A percentile compares a stretch with the other conserved stretches of the same genome.
phyloP scores from a whole-genome alignment of 2,113 vertebrate genomes.

The Notarius quadriscutis region DNA sequence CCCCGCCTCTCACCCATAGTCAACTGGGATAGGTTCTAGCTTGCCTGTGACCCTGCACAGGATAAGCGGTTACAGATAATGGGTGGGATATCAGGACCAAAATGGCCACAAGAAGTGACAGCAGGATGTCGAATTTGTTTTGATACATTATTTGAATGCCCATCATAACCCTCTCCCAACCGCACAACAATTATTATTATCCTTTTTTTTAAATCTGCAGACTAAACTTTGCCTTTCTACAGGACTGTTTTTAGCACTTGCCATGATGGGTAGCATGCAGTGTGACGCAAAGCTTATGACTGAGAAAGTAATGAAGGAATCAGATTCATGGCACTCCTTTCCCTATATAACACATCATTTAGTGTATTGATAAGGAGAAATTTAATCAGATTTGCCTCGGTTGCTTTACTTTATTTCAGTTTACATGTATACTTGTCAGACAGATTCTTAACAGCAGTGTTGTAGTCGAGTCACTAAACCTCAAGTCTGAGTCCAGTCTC shows the following conservation, averaged over 20 bases:
- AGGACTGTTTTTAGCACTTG: too few relatives aligned
- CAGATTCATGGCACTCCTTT: background rate
- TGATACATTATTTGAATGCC: background rate
- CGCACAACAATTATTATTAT: background rate
- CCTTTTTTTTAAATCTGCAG: background rate
- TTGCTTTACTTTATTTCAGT: background rate
- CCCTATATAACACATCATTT: background rate
- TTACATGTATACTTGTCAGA: background rate
- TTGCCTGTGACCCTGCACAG: too few relatives aligned
- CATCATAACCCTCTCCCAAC: background rate
- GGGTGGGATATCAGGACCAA: background rate
- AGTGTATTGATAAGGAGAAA: background rate
- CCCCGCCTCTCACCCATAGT: too few relatives aligned
- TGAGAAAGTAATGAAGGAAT: background rate
- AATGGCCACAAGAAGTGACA: background rate
- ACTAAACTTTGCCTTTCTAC: too few relatives aligned
- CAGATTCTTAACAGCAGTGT: background rate
- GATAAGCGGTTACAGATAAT: too few relatives aligned
- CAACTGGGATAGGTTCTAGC: too few relatives aligned
- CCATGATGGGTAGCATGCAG: background rate
- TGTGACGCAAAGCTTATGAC: background rate
- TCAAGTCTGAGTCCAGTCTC: too few relatives aligned
- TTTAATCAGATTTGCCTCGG: background rate
- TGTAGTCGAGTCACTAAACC: too few relatives aligned
- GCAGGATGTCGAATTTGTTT: background rate